Base-by-base conservation (phyloP, 1,140 invertebrate genomes). In the Steinernema feltiae region DNA sequence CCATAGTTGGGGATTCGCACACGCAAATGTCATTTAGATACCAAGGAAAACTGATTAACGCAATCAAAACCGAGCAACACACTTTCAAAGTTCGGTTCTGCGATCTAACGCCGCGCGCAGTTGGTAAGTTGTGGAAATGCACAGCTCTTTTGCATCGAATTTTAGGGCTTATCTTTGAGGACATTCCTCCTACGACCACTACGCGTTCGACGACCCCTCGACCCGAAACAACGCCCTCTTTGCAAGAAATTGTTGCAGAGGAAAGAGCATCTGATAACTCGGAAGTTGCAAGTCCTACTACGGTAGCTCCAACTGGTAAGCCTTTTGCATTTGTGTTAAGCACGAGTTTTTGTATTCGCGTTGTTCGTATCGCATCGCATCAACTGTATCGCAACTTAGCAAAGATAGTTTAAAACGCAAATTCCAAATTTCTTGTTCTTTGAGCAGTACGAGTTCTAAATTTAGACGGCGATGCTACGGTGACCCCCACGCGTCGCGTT, bases 21-120 rank as follows among this genome's bases (percentile, higher is more conserved):
- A 17, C 30, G 18, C 27, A 53, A 18, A 3, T 21, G n/a, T 24
- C n/a, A 0, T 77, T 78, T 24, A 77, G 76, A 71, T 27, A 74
- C 41, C 72, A 78, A 15, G 75, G 75, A 21, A 72, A 78, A 72
- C 76, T 79, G 1, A 79, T 79, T 41, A 78, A 79, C 31, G 76
- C 76, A 1, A 48, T 79, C 17, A 48, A 35, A 30, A 73, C 77
- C 32, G 71, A 78, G 21, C 41, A 74, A 17, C 21, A 73, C n/a
- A 71, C 35, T 31, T 79, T 77, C 77, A 80, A 69, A 30, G 75
- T 79, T 2, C 73, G 78, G 30, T 79, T 79, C 72, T 79, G 78
- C 30, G 78, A 79, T 63, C 32, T 79, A n/a, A 73, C 75, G 3
- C 78, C 78, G 24, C 41, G 78, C 15, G 69, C 70, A 27, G 77